Conservation (phyloP, 2,888 invertebrate genomes). For the Chloromyia formosa region DNA sequence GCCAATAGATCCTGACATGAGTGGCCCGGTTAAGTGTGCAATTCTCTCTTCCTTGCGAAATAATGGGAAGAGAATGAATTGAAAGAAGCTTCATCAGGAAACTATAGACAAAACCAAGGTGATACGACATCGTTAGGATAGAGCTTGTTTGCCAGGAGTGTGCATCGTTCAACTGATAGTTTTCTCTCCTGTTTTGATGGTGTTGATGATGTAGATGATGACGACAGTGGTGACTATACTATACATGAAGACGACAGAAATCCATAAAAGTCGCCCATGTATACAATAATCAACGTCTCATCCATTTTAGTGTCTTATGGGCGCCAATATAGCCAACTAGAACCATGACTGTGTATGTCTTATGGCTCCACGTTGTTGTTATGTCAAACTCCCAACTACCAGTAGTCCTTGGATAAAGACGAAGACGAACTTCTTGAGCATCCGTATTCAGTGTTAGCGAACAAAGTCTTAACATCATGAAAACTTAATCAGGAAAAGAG, state of each 20-base stretch:
- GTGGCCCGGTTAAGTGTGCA: too few relatives aligned
- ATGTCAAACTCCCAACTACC: neutral
- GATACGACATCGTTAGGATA: neutral
- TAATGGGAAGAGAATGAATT: too few relatives aligned
- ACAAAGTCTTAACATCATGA: conserved; percentile 2
- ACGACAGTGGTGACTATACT: too few relatives aligned
- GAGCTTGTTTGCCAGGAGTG: neutral
- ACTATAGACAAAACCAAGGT: neutral
- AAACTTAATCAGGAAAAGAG: conserved; percentile 20
- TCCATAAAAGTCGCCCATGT: neutral
- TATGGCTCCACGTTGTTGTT: neutral
- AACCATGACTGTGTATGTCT: neutral
- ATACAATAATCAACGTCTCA: neutral
- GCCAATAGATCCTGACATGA: too few relatives aligned
- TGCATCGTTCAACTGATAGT: neutral
- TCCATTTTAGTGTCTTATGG: neutral
- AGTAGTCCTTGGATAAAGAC: neutral
- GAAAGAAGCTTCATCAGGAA: neutral
- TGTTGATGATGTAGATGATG: too few relatives aligned
- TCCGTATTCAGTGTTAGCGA: neutral
- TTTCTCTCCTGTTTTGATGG: neutral
- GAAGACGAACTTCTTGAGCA: too few relatives aligned
- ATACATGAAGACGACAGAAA: neutral
- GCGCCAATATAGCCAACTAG: neutral
- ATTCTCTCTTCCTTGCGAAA: too few relatives aligned